A percentile compares a stretch with the other conserved stretches of the same genome.
These are phyloP conservation scores for Thymelicus acteon DNA, from an alignment of 2,888 invertebrate species.

Conservation along the genomic window DNA sequence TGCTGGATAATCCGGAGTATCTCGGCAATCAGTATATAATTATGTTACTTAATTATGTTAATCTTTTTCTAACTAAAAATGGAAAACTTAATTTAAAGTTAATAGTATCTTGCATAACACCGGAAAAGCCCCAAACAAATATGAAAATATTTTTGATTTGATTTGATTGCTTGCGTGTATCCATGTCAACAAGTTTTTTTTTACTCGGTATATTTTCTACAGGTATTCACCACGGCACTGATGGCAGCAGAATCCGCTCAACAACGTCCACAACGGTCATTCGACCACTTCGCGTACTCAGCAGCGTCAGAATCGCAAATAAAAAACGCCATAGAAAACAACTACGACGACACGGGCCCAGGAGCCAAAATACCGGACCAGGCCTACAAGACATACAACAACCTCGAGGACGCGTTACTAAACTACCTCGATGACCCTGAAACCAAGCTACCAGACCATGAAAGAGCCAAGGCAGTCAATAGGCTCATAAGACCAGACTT, in stretches of 20 bases:
- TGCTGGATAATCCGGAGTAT: no score
- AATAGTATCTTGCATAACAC: no score
- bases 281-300: constrained; percentile 44
- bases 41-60: no score
- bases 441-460: constrained; percentile 68
- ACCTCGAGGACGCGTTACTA: constrained; percentile 66
- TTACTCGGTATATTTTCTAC: background rate
- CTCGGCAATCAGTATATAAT: no score
- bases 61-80: no score
- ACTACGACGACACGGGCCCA: constrained; percentile 78
- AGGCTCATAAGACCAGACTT: constrained; percentile 46
- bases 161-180: no score
- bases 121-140: no score
- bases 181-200: no score
- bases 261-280: constrained; percentile 22
- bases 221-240: constrained; percentile 18
- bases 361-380: constrained; percentile 63
- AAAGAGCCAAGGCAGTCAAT: constrained; percentile 57
- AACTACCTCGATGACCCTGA: constrained; percentile 71
- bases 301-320: constrained; percentile 73
- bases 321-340: constrained; percentile 72
- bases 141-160: no score
- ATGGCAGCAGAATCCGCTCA: constrained; percentile 21
- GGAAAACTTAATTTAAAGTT: no score
- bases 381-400: constrained; percentile 70